These are phyloP conservation scores for Sepioteuthis lessoniana DNA, from an alignment of 2,888 invertebrate species.

Conservation along the genomic window DNA sequence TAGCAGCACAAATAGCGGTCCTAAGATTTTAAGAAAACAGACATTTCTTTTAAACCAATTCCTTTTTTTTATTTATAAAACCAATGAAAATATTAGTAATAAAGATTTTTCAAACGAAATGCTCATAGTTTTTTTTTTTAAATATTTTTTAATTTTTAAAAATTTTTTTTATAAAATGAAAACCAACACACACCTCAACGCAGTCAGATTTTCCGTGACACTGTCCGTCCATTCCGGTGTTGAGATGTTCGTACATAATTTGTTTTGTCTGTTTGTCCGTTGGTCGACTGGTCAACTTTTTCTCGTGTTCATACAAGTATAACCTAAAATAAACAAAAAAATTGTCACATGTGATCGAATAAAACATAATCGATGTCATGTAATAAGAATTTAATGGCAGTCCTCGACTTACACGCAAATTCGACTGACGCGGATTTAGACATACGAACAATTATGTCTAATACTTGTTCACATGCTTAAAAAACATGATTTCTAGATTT, in stretches of 20 bases:
- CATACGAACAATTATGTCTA: slow-evolving; percentile 40
- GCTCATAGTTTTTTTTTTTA: too few relatives aligned
- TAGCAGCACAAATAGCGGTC: too few relatives aligned
- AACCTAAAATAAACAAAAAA: slow-evolving; percentile 54
- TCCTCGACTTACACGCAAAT: neutral
- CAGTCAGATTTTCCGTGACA: slow-evolving; percentile 61
- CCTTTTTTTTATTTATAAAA: too few relatives aligned
- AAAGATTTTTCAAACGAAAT: neutral
- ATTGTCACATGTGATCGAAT: neutral
- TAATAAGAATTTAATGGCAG: neutral
- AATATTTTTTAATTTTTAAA: too few relatives aligned
- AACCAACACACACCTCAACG: slow-evolving; percentile 63
- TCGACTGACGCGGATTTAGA: slow-evolving; percentile 15
- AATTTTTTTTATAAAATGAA: neutral
- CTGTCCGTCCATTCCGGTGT: slow-evolving; percentile 59
- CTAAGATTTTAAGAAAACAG: too few relatives aligned
- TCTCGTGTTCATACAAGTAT: slow-evolving; percentile 59
- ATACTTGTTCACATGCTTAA: too few relatives aligned
- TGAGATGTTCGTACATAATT: slow-evolving; percentile 61
- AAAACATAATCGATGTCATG: neutral
- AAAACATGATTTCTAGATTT: too few relatives aligned
- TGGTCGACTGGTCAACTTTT: slow-evolving; percentile 56
- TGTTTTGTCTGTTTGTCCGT: slow-evolving; percentile 56
- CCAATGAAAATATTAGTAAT: neutral
- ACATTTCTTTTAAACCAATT: too few relatives aligned